Evolutionary conservation across 2,113 vertebrate species (phyloP).

Genomic region (Cygnus buccinator): DNA sequence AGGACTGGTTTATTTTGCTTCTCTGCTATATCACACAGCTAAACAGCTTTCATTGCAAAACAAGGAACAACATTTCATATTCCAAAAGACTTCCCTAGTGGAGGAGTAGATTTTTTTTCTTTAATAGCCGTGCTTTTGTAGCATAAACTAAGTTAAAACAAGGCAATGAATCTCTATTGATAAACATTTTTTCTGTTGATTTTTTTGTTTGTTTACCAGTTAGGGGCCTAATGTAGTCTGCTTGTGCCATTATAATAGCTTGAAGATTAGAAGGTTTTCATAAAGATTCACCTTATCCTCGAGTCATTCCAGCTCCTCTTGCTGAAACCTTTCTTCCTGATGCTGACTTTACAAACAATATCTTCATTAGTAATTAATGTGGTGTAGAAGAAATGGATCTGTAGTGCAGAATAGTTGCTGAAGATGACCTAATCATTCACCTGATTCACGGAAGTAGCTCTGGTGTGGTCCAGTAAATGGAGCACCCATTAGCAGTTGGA

Average conservation of each 20-base stretch:
- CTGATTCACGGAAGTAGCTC: neutral
- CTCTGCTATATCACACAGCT: neutral
- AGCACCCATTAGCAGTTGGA: neutral
- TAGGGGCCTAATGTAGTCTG: neutral
- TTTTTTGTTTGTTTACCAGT: neutral
- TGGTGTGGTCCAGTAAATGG: neutral
- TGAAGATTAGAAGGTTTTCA: neutral
- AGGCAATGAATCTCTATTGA: neutral
- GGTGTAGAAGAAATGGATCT: neutral
- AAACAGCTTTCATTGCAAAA: neutral
- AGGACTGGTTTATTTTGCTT: neutral
- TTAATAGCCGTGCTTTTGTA: neutral
- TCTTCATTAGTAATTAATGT: rapidly evolving
- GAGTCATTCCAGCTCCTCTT: neutral
- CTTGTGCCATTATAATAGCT: neutral
- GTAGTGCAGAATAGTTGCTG: neutral
- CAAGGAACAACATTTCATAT: neutral
- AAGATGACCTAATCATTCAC: neutral
- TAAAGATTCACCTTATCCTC: neutral
- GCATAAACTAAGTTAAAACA: neutral
- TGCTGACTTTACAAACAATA: neutral
- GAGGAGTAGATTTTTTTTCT: neutral
- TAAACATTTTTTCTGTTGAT: neutral
- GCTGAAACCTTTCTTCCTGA: neutral
- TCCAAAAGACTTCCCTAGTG: neutral